These are phyloP conservation scores for Liposcelis brunnea DNA, from an alignment of 2,888 invertebrate genomes.

Conservation along the genomic window DNA sequence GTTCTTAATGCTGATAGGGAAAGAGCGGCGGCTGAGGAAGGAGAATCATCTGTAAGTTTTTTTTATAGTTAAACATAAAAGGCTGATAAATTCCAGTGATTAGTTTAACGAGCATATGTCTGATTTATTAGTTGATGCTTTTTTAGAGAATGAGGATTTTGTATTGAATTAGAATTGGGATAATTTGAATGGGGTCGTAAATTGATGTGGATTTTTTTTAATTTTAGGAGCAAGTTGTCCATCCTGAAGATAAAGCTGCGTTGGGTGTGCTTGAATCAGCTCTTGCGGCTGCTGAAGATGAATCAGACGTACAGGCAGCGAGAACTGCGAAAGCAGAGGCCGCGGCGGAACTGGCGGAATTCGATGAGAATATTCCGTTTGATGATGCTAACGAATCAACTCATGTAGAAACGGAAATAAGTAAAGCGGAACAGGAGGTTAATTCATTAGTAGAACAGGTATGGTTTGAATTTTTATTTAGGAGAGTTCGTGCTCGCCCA, in stretches of 20 bases:
- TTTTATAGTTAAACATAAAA: constrained; percentile 20
- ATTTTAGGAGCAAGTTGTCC: too few relatives aligned
- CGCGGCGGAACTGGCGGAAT: constrained; percentile 79
- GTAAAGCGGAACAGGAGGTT: constrained; percentile 55
- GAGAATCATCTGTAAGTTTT: not conserved
- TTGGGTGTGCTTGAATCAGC: constrained; percentile 59
- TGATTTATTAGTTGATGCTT: constrained; percentile 6
- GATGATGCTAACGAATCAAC: constrained; percentile 34
- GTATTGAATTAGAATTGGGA: too few relatives aligned
- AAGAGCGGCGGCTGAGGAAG: constrained; percentile 22
- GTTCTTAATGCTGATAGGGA: constrained; percentile 33
- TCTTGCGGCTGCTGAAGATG: constrained; percentile 84
- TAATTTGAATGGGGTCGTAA: too few relatives aligned
- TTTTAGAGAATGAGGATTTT: constrained; percentile 1
- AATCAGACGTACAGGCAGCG: constrained; percentile 83
- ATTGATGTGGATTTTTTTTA: too few relatives aligned
- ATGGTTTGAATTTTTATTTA: too few relatives aligned
- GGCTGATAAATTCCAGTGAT: constrained; percentile 12
- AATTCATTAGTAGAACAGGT: constrained; percentile 55
- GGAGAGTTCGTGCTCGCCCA: constrained; percentile 8
- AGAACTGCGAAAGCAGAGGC: constrained; percentile 78
- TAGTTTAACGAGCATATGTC: too few relatives aligned
- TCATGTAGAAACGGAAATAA: constrained; percentile 34
- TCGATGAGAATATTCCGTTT: constrained; percentile 85
- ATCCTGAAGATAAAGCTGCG: constrained; percentile 33